Conservation (phyloP, 2,797 vertebrate species). For the Masticophis lateralis region DNA sequence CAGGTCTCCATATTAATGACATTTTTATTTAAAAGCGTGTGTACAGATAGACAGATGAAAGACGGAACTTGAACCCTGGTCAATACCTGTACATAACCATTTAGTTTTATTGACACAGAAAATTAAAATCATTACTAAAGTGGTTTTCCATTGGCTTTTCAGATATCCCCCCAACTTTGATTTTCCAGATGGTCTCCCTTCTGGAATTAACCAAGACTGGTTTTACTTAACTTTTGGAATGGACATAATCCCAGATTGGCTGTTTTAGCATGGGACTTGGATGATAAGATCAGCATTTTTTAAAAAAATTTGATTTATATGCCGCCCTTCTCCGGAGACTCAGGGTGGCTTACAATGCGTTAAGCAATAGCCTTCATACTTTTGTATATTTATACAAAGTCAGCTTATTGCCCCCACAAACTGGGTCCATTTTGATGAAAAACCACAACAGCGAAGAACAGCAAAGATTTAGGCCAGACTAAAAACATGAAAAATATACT, state of each 20-base stretch:
- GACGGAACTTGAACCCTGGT: neutral
- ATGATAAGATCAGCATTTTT: neutral
- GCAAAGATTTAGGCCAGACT: neutral
- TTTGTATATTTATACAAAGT: too few relatives aligned
- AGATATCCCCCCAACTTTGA: neutral
- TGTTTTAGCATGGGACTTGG: neutral
- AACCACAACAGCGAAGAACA: neutral
- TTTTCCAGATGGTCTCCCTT: neutral
- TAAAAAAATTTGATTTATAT: too few relatives aligned
- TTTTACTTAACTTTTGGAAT: neutral
- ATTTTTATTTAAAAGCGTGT: neutral
- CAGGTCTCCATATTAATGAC: neutral
- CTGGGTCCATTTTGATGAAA: neutral
- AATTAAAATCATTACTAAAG: neutral
- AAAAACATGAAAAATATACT: neutral
- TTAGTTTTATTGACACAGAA: neutral
- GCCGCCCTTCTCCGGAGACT: too few relatives aligned
- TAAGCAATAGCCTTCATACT: too few relatives aligned
- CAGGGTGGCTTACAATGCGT: too few relatives aligned
- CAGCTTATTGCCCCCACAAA: too few relatives aligned
- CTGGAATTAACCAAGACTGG: neutral
- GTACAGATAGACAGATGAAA: neutral
- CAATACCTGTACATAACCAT: neutral
- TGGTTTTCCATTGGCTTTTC: neutral
- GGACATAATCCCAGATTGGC: neutral